Base-by-base conservation (phyloP, 2,797 vertebrate genomes). In the Ptychobarbus kaznakovi region DNA sequence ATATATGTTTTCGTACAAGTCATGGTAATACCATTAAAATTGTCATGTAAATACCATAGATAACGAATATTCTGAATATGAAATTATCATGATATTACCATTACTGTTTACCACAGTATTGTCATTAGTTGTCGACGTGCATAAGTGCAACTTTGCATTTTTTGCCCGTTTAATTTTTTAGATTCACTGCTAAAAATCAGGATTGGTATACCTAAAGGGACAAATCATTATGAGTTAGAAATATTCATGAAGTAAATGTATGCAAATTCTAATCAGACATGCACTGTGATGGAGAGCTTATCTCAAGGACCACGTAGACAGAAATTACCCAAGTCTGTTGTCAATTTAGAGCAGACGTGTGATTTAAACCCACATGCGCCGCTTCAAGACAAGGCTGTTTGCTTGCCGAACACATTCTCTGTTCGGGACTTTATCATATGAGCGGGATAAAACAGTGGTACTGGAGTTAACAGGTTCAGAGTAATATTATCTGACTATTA, bases 201-300 rank as follows among this genome's bases (percentile, higher is more conserved):
- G 11, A 76, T 12, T 84, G 35, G 46, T 63, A 63, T 28, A 38
- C 8, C 81, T 56, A 69, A 77, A 84, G 38, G 61, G 73, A 76
- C 46, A 56, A 53, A 28, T 77, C 35, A 84, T 84, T 69, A 84
- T 56, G 61, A 75, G 81, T 18, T 10, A 0, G 58, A 69, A 77
- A 84, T 77, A 84, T 84, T 77, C 73, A 84, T 77, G 35, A 84
- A 76, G 73, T 56, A 68, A 77, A 84, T 83, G 15, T 77, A 83
- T 83, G 46, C 73, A 77, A 77, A 84, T 84, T 84, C 38, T 58
- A 46, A 84, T 78, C 73, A 84, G 61, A 77, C 73, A 42, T 66
- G 58, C 82, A 56, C 58, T 56, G 82, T 74, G 81, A 51, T 83
- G 58, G 42, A 61, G 70, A 69, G 65, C 70, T 75, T 84, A 68